Percentiles rank a stretch among this genome's conserved stretches.
Evolutionary conservation across 1,140 invertebrate genomes (phyloP).

Genomic region (Lasioglossum albipes): DNA sequence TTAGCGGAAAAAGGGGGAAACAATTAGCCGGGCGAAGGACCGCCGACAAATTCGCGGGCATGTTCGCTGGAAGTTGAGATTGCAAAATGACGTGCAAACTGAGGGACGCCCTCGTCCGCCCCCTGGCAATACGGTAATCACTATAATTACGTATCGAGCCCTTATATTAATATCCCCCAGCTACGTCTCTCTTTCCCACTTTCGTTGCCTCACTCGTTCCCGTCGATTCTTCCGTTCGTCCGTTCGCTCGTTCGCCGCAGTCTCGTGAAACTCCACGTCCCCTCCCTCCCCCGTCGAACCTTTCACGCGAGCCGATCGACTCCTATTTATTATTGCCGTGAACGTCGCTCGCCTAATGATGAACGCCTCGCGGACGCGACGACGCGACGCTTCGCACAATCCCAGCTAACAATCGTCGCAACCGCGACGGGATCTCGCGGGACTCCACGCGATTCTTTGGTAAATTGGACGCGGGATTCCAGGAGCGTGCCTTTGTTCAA

Average conservation of each 20-base stretch:
- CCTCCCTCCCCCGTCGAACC: slow-evolving; percentile 43
- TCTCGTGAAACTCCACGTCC: slow-evolving; percentile 63
- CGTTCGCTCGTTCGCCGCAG: slow-evolving; percentile 42
- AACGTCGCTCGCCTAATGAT: slow-evolving; percentile 52
- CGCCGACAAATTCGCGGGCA: slow-evolving; percentile 73
- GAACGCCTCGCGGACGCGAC: slow-evolving; percentile 30
- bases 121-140: slow-evolving; percentile 80
- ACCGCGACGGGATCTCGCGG: neutral
- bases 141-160: slow-evolving; percentile 80
- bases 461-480: neutral
- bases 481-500: slow-evolving; percentile 38
- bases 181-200: slow-evolving; percentile 70
- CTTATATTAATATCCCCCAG: slow-evolving; percentile 80
- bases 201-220: slow-evolving; percentile 57
- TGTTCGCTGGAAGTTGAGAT: slow-evolving; percentile 75
- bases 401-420: neutral
- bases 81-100: slow-evolving; percentile 80
- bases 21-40: slow-evolving; percentile 65
- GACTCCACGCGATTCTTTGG: no score
- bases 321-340: slow-evolving; percentile 63
- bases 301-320: slow-evolving; percentile 64
- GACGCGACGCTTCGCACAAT: neutral
- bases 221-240: slow-evolving; percentile 33
- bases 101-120: slow-evolving; percentile 79
- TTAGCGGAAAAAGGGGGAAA: slow-evolving; percentile 56